phyloP scores from a whole-genome alignment of 2,113 vertebrate genomes.

The Daphoenositta chrysoptera region DNA sequence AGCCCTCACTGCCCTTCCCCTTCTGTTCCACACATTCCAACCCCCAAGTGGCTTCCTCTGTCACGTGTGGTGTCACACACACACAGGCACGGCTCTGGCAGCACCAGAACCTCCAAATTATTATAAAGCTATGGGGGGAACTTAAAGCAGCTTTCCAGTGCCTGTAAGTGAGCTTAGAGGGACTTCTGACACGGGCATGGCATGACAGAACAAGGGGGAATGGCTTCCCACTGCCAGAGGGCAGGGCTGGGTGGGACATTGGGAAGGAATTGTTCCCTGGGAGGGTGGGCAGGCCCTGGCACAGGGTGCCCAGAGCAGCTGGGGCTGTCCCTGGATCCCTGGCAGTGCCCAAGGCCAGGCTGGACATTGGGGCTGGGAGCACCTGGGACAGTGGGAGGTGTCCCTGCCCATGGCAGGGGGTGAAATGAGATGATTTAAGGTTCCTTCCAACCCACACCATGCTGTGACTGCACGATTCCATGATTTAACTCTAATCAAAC shows the following conservation, averaged over 20 bases:
- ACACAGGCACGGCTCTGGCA: not conserved
- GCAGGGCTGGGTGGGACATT: fast-evolving
- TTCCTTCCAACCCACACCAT: not conserved
- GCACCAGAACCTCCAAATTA: not conserved
- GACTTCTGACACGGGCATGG: too few species aligned
- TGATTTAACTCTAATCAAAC: not conserved
- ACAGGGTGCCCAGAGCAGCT: not conserved
- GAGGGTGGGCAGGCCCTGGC: not conserved
- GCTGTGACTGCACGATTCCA: not conserved
- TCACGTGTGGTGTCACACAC: not conserved
- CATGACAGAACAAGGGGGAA: fast-evolving
- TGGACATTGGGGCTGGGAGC: not conserved
- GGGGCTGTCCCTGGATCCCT: not conserved
- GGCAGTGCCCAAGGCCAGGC: fast-evolving
- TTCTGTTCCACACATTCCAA: not conserved
- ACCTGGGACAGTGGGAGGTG: not conserved
- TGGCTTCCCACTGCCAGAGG: not conserved
- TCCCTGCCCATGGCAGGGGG: not conserved
- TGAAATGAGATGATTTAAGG: not conserved
- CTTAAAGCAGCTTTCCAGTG: not conserved
- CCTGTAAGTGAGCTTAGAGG: not conserved
- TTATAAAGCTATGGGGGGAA: not conserved
- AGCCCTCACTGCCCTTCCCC: not conserved
- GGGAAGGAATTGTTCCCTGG: fast-evolving
- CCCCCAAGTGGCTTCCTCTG: not conserved